A percentile compares a stretch with the other conserved stretches of the same genome.
Conservation (phyloP, 2,888 invertebrate genomes). For the Eulithis prunata region DNA sequence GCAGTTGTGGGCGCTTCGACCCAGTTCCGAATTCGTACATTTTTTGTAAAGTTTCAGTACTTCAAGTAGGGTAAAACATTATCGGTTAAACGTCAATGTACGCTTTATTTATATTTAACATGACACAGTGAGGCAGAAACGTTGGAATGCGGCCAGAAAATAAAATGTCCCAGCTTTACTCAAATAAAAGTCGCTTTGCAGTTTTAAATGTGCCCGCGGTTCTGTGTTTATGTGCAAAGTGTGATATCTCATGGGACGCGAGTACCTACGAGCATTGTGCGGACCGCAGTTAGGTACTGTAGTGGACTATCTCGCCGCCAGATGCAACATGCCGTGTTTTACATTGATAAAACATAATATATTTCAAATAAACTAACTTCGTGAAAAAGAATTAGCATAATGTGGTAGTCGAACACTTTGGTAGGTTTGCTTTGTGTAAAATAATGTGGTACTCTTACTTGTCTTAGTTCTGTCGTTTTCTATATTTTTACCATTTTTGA, state of each 20-base stretch:
- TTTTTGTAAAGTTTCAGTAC: conserved; percentile 19
- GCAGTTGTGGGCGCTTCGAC: conserved; percentile 15
- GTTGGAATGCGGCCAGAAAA: conserved; percentile 42
- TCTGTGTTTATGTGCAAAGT: conserved; percentile 40
- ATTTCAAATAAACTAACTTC: neutral
- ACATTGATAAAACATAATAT: conserved; percentile 18
- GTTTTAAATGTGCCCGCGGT: conserved; percentile 41
- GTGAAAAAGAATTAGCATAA: neutral
- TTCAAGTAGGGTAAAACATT: conserved; percentile 26
- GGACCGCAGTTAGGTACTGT: too few relatives aligned
- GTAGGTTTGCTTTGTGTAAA: too few relatives aligned
- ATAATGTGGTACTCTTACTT: neutral
- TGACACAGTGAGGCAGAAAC: conserved; percentile 35
- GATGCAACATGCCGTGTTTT: neutral
- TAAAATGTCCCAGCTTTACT: conserved; percentile 42
- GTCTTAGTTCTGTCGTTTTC: neutral
- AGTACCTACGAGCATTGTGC: too few relatives aligned
- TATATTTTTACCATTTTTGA: too few relatives aligned
- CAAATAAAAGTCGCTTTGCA: conserved; percentile 44
- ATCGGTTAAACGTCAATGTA: conserved; percentile 33
- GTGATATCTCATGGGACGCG: conserved; percentile 27
- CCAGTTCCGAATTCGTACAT: conserved; percentile 19
- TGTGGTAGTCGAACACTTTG: too few relatives aligned
- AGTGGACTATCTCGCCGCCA: too few relatives aligned
- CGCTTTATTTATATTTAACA: conserved; percentile 38